Percentiles rank a stretch among this genome's conserved stretches.
Conservation (phyloP, 2,113 vertebrate species). For the Laticauda colubrina region DNA sequence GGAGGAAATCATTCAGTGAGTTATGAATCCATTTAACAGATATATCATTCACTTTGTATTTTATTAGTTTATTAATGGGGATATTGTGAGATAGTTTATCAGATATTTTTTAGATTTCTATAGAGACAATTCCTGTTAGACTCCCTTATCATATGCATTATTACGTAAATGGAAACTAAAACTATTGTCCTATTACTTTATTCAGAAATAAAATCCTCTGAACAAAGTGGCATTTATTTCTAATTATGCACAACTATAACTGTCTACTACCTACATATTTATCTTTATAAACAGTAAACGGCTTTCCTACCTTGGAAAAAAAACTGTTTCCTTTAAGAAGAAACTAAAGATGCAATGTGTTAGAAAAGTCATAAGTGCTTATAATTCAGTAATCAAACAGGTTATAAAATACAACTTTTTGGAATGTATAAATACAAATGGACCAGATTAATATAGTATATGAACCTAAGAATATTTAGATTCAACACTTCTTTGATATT, state of each 20-base stretch:
- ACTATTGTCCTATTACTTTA: background rate
- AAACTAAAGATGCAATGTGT: background rate
- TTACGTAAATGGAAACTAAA: background rate
- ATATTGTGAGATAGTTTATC: background rate
- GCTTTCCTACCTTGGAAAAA: background rate
- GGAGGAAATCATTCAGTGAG: background rate
- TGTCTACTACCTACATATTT: background rate
- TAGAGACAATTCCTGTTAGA: background rate
- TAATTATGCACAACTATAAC: background rate
- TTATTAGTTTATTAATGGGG: background rate
- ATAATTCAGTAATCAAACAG: background rate
- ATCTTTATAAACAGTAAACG: background rate
- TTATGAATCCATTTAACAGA: background rate
- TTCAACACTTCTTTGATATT: background rate
- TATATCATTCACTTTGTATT: background rate
- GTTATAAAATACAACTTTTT: background rate
- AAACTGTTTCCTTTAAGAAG: background rate
- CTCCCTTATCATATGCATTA: background rate
- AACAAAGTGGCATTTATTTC: background rate
- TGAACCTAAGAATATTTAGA: background rate
- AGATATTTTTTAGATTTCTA: background rate
- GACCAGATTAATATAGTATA: background rate
- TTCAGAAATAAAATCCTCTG: background rate
- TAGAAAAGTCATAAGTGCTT: background rate
- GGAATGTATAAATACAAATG: background rate